Evolutionary conservation across 2,888 invertebrate species (phyloP), one percentile per base, ranked within the genome.

Genomic region (Bursaphelenchus okinawaensis): DNA sequence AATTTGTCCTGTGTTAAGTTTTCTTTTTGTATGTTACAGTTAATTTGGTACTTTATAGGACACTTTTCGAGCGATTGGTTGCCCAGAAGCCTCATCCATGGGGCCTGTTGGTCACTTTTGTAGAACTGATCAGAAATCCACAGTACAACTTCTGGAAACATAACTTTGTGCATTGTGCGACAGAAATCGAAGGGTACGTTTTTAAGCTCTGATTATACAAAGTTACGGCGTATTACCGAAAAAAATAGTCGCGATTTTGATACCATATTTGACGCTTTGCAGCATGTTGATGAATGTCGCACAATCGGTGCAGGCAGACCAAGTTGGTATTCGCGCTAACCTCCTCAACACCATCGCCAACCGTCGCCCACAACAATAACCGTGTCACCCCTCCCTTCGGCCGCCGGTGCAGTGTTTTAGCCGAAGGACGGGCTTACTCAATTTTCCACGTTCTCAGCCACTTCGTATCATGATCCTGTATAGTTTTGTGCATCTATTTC

Each of bases 11-110:
- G 20, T 12, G 16, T 69, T 54, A 23, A 28, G 16, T 51, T 52
- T 16, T 56, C 64, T 27, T 27, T 51, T 16, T 56, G 51, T n/a
- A n/a, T n/a, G 59, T 51, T 63, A 12, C 60, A 59, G 24, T 63
- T 62, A 22, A 51, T 71, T 64, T 20, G 12, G 19, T n/a, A n/a
- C n/a, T n/a, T 67, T 72, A 63, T 23, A 73, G 73, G 29, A 96
- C 96, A 76, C 87, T 99, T 62, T 87, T 99, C 66, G 98, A 99
- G 84, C 87, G 98, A 75, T 87, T 99, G 67, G 96, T 99, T 75
- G 96, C 96, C 0, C 95, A 96, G 85, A 88, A 98, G 57, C 98
- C 98, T 4, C 98, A 98, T 85, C 98, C 98, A 0, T 99, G 98
- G 98, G 98, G 98, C 16, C 86, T 99, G 55, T 87, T 98, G 40